Percentiles rank a stretch among this genome's conserved stretches.
Evolutionary conservation across 2,888 invertebrate species (phyloP).

Genomic region (Drosophila eohydei): DNA sequence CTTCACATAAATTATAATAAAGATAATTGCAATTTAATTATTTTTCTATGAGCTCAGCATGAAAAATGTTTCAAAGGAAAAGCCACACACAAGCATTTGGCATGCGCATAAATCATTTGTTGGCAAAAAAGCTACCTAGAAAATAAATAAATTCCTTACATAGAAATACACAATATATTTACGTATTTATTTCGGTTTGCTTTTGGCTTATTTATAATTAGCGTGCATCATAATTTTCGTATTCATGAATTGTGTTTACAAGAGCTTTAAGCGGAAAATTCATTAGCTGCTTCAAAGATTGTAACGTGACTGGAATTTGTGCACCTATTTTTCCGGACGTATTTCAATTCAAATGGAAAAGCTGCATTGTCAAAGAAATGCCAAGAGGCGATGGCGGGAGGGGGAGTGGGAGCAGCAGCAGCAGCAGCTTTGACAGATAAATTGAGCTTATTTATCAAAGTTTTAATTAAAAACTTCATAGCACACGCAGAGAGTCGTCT

Average conservation of each 20-base stretch:
- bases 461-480: constrained; percentile 76
- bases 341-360: constrained; percentile 64
- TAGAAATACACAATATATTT: neutral
- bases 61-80: neutral
- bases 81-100: constrained; percentile 1
- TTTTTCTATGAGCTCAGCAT: constrained; percentile 2
- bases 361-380: constrained; percentile 56
- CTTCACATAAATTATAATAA: neutral
- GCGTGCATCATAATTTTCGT: constrained; percentile 15
- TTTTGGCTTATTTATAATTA: constrained; percentile 3
- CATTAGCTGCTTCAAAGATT: constrained; percentile 30
- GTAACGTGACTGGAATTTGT: constrained; percentile 22
- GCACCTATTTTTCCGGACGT: constrained; percentile 26
- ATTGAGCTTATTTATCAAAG: constrained; percentile 79
- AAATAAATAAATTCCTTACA: neutral
- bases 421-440: constrained; percentile 50
- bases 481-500: constrained; percentile 34
- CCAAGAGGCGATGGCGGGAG: neutral
- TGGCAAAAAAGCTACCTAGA: neutral
- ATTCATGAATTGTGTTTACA: constrained; percentile 19
- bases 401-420: neutral
- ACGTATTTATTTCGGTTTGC: neutral
- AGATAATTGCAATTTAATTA: constrained; percentile 12
- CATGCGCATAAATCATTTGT: constrained; percentile 5
- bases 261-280: constrained; percentile 17